Conservation (phyloP, 2,888 invertebrate genomes). For the Diadegma fenestrale region DNA sequence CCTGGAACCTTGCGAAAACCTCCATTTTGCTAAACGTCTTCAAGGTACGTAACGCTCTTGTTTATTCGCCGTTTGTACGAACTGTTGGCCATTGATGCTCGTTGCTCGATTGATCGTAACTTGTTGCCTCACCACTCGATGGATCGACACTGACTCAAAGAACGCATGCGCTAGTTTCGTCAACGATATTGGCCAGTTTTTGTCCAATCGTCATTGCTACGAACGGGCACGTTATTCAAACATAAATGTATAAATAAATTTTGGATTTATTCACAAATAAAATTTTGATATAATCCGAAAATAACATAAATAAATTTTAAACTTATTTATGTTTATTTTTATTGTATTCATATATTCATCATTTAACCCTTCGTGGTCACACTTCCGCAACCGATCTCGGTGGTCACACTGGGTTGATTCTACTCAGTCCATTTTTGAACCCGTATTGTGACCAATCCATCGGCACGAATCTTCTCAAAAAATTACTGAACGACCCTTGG, state of each 20-base stretch:
- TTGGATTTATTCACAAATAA: too few species aligned
- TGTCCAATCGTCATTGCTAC: not conserved
- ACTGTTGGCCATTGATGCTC: not conserved
- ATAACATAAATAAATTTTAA: too few species aligned
- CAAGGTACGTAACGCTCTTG: slow-evolving; percentile 85
- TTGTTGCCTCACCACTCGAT: not conserved
- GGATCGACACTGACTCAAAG: not conserved
- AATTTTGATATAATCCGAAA: too few species aligned
- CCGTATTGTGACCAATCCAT: too few species aligned
- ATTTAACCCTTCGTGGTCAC: too few species aligned
- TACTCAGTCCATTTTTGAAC: too few species aligned
- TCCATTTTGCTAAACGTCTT: slow-evolving; percentile 86
- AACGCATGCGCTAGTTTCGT: not conserved
- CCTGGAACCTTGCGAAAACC: slow-evolving; percentile 86
- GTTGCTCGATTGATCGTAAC: not conserved
- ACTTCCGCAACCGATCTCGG: too few species aligned
- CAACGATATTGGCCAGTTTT: not conserved
- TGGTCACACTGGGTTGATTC: too few species aligned
- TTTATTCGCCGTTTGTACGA: slow-evolving; percentile 9
- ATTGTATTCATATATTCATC: too few species aligned
- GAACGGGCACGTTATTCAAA: not conserved
- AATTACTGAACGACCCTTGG: too few species aligned
- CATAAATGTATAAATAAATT: not conserved
- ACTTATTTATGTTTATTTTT: too few species aligned
- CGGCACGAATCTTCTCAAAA: too few species aligned